Percentiles rank a stretch among this genome's conserved stretches.
These are phyloP conservation scores for Prietella phreatophila DNA, from an alignment of 2,113 vertebrate species.

Conservation along the genomic window DNA sequence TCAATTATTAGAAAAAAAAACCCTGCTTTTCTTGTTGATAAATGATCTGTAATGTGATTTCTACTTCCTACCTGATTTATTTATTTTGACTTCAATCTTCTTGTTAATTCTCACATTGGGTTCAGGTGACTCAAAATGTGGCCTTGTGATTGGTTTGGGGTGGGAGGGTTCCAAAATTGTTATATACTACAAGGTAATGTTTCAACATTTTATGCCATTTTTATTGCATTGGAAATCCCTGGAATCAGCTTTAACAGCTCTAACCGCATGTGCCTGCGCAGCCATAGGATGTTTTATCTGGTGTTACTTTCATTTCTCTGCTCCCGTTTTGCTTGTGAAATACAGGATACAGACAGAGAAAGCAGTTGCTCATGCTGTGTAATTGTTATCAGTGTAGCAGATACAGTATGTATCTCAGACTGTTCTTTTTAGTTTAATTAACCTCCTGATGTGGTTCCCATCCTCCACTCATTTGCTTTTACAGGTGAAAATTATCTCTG, in stretches of 20 bases:
- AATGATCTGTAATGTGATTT: not conserved
- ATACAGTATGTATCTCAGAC: conserved; percentile 16
- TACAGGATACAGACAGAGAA: conserved; percentile 81
- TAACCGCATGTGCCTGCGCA: conserved; percentile 1
- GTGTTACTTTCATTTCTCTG: conserved; percentile 2
- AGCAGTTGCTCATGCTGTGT: conserved; percentile 19
- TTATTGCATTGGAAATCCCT: not conserved
- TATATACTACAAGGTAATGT: not conserved
- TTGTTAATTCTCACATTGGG: not conserved
- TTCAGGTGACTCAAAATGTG: not conserved
- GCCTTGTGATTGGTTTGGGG: not conserved
- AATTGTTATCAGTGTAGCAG: conserved; percentile 29
- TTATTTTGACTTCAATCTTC: not conserved
- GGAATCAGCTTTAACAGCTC: not conserved
- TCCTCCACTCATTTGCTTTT: conserved; percentile 4
- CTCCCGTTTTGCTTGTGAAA: conserved; percentile 56
- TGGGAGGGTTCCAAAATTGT: not conserved
- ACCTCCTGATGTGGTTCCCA: conserved; percentile 8
- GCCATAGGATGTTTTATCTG: conserved; percentile 9
- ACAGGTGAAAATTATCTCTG: conserved; percentile 25
- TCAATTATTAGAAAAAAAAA: no score
- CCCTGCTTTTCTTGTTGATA: no score
- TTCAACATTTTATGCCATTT: not conserved
- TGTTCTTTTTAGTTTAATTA: conserved; percentile 21
- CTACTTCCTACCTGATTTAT: not conserved